Evolutionary conservation across 1,140 invertebrate species (phyloP).

Genomic region (Centruroides vittatus): DNA sequence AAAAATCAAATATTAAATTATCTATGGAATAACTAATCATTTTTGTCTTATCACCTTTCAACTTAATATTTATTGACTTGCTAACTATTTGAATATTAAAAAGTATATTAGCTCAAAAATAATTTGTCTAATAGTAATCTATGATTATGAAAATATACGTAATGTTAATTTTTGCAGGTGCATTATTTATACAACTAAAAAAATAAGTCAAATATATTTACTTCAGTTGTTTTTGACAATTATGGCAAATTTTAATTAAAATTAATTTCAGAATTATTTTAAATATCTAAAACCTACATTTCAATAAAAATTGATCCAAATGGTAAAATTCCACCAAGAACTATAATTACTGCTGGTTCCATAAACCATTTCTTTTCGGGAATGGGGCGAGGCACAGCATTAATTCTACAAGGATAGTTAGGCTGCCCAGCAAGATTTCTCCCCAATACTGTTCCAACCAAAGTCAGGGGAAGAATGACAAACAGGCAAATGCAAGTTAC

Average conservation of each 20-base stretch:
- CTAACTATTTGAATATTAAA: too few species aligned
- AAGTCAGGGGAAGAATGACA: constrained; percentile 89
- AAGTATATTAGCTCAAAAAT: too few species aligned
- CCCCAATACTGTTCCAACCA: constrained; percentile 86
- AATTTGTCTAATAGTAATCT: too few species aligned
- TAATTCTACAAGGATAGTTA: constrained; percentile 94
- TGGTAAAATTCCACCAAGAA: constrained; percentile 90
- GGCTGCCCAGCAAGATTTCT: constrained; percentile 91
- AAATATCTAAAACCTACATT: constrained; percentile 53
- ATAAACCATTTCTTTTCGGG: constrained; percentile 99
- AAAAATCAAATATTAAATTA: too few species aligned
- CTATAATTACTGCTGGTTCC: constrained; percentile 90
- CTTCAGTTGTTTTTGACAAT: too few species aligned
- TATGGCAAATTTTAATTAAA: neutral
- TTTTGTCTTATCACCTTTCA: too few species aligned
- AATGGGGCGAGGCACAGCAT: constrained; percentile 96
- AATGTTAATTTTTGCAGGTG: neutral
- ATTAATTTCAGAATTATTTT: neutral
- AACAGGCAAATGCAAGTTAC: constrained; percentile 96
- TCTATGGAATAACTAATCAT: too few species aligned
- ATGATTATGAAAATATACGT: neutral
- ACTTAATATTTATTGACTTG: too few species aligned
- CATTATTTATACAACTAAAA: neutral
- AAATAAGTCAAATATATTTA: too few species aligned
- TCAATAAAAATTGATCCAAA: constrained; percentile 99